Base-by-base conservation (phyloP, 2,888 invertebrate species). In the Augiades crinisus region DNA sequence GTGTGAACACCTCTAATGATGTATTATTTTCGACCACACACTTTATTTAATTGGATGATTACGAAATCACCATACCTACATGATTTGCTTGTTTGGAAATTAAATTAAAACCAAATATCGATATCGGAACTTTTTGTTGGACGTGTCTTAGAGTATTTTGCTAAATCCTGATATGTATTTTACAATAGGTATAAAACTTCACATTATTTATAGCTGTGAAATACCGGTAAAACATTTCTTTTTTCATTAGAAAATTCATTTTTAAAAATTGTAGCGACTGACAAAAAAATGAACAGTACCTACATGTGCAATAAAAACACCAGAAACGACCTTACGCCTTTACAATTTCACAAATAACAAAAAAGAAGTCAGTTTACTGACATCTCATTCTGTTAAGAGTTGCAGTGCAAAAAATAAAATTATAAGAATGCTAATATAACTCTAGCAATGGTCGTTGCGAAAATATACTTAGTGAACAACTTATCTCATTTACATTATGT, bases 401-500 rank as follows among this genome's bases (percentile, higher is more conserved):
- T 60, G 62, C 67, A 68, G 72, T 75, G 72, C 82, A 84, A 86
- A 85, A 77, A 73, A 65, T 64, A 61, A 59, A 60, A 63, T 74
- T 78, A 81, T 79, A 68, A 73, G 71, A 74, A 80, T 82, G 77
- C 77, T 77, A 87, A 84, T 84, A 72, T 67, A 34, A 41, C 13
- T 24, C 13, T 24, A 58, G 71, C 62, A 65, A 57, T 54, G 71
- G 70, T 68, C 61, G 73, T 78, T 78, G 73, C 75, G 75, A 78
- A 80, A 81, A 77, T 71, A 67, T 68, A 61, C 70, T 63, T 64
- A 34, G 64, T 62, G 70, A 71, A 68, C 61, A 67, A 65, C 70
- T 75, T 64, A 65, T 38, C 77, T 84, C 69, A 85, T 88, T 86
- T 78, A 72, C 85, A 87, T 88, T 72, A 72, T 81, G 81, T 81